phyloP scores from a whole-genome alignment of 2,113 vertebrate species.

The Nesoenas mayeri region DNA sequence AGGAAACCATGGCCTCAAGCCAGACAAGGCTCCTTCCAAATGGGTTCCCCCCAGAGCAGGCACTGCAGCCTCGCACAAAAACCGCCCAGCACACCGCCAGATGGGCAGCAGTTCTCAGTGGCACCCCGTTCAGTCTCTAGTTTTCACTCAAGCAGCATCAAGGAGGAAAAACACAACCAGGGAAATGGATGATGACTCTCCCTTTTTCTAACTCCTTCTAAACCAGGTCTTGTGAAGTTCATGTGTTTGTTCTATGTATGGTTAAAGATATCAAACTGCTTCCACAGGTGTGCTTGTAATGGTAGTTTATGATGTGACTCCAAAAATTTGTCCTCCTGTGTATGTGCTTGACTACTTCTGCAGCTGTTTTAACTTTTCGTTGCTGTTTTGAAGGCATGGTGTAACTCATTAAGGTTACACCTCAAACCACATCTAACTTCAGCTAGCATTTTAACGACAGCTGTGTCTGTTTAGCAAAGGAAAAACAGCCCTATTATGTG shows the following conservation, averaged over 20 bases:
- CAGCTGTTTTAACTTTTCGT: neutral
- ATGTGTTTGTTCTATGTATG: neutral
- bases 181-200: neutral
- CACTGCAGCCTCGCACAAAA: neutral
- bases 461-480: neutral
- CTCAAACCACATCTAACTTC: neutral
- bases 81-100: fast-evolving
- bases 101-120: neutral
- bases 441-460: neutral
- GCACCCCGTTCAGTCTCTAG: neutral
- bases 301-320: constrained; percentile 2
- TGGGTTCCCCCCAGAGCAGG: neutral
- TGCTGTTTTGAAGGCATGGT: neutral
- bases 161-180: neutral
- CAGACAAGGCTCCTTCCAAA: neutral
- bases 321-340: neutral
- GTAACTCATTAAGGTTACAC: constrained; percentile 21
- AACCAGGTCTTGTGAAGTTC: neutral
- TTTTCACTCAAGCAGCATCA: neutral
- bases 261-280: constrained; percentile 24
- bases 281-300: constrained; percentile 15
- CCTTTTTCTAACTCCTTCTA: neutral
- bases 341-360: neutral
- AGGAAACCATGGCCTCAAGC: neutral
- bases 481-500: neutral